Conservation (phyloP, 30 jellyfish, hydroid and myxozoan genomes). For the Clytia hemisphaerica region DNA sequence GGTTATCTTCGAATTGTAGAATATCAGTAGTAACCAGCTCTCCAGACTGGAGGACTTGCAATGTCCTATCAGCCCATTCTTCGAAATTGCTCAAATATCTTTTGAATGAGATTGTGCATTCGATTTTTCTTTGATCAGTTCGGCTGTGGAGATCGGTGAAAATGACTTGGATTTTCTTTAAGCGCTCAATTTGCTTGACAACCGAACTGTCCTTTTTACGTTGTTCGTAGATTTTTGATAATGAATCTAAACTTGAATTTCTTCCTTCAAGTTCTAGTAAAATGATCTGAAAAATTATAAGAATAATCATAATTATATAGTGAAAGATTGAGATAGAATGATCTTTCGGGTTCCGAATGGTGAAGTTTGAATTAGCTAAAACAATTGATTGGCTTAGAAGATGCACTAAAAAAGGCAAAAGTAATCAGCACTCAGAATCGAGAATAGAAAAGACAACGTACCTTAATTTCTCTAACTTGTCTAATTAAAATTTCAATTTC, state of each 20-base stretch:
- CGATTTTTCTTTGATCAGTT: conserved; percentile 55
- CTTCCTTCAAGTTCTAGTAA: conserved; percentile 82
- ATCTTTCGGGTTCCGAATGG: no score
- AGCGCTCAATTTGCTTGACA: conserved; percentile 43
- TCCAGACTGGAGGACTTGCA: conserved; percentile 53
- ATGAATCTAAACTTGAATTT: conserved; percentile 64
- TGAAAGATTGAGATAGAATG: no score
- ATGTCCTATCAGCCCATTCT: conserved; percentile 55
- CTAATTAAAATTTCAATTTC: conserved; percentile 69
- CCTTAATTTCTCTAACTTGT: conserved; percentile 90
- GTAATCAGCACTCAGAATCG: not conserved
- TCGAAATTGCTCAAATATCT: conserved; percentile 64
- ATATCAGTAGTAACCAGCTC: conserved; percentile 79
- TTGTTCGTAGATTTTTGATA: conserved; percentile 38
- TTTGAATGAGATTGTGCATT: conserved; percentile 60
- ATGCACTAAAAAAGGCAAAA: not conserved
- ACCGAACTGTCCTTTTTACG: conserved; percentile 56
- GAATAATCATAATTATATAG: no score
- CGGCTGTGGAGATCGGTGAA: conserved; percentile 54
- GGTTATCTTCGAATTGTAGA: conserved; percentile 67
- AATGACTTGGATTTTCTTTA: conserved; percentile 47
- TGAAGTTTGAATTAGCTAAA: no score
- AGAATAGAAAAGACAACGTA: not conserved
- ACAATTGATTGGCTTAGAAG: no score
- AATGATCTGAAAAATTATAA: conserved; percentile 29